These are phyloP conservation scores for Premnoplex brunnescens DNA, from an alignment of 2,797 vertebrate genomes.

Conservation along the genomic window DNA sequence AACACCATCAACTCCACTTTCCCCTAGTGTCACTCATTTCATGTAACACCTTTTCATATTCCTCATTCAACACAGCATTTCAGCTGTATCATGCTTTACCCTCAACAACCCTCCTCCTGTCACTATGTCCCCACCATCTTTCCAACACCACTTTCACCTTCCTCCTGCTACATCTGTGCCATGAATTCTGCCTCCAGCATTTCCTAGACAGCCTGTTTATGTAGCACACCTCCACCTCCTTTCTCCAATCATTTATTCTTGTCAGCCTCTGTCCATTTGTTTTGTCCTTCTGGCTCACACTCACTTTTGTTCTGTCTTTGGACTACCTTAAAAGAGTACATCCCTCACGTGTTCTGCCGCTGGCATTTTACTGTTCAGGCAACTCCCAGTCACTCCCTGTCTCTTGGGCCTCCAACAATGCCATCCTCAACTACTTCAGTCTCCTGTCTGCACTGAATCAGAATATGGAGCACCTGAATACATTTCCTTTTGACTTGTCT, in stretches of 20 bases:
- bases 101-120: background rate
- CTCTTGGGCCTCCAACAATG: background rate
- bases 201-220: background rate
- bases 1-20: fast-evolving
- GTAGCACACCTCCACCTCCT: background rate
- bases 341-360: background rate
- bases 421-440: background rate
- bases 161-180: background rate
- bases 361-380: background rate
- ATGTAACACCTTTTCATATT: background rate
- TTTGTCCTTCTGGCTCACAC: background rate
- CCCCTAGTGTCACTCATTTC: background rate
- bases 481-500: background rate
- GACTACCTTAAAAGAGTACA: background rate
- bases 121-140: background rate
- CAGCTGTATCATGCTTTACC: background rate
- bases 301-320: background rate
- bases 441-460: background rate
- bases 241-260: background rate
- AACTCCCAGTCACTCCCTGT: background rate
- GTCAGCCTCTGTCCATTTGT: background rate
- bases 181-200: background rate
- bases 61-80: background rate
- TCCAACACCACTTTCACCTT: background rate
- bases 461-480: background rate